Base-by-base conservation (phyloP, 2,888 invertebrate species). In the Catocala nupta region DNA sequence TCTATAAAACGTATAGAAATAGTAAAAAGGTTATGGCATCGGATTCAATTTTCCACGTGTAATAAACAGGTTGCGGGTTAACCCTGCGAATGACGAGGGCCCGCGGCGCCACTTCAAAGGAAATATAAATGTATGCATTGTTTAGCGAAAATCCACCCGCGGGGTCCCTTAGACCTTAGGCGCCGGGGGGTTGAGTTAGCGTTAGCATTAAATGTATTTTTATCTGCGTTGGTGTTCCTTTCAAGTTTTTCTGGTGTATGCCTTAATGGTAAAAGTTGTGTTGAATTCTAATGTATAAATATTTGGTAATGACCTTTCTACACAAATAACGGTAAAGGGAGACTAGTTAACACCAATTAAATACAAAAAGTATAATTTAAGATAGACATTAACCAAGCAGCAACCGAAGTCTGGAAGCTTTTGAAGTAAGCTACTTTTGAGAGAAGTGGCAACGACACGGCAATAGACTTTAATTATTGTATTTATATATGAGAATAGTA, bases 81-180 rank as follows among this genome's bases (percentile, higher is more conserved):
- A 87, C 86, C 87, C 90, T 92, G 91, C 88, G 86, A 78, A 86
- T 92, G 93, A 93, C 93, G 88, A 81, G 85, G 75, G 84, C 92
- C 90, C 83, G 84, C 83, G 90, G 92, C 89, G 86, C 71, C 75
- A 90, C 92, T 90, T 93, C 93, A 93, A 94, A 93, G 92, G 90
- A 88, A 89, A 88, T 86, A 88, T 90, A 90, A 91, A 92, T 89
- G 90, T 91, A 91, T 92, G 91, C 90, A 92, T 92, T 93, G 92
- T 92, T 93, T 90, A 90, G 88, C 85, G 88, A 86, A 89, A 90
- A 90, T 83, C 84, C 83, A 79, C 86, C 88, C 88, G 81, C 73
- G 75, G 74, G 84, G 84, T 83, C 84, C 80, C 81, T 80, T 73
- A 82, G 84, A 85, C 87, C 87, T 79, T 76, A 68, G 76, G 76